Evolutionary conservation across 2,888 invertebrate species (phyloP), one percentile per base, ranked within the genome.

Genomic region (Aphrophora alni): DNA sequence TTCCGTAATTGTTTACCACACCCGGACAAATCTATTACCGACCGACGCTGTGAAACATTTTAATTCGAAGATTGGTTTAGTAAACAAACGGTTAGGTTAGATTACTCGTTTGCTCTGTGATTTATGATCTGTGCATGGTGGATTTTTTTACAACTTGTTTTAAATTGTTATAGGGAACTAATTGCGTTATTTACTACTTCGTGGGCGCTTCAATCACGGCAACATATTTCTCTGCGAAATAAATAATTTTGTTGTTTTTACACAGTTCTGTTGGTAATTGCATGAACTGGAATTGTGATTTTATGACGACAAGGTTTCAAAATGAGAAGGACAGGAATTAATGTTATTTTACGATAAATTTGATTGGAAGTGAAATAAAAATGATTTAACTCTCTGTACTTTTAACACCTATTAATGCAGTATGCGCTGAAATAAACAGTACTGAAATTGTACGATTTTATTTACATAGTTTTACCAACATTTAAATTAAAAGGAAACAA

Each of bases 71-170:
- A 59, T 59, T 59, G 59, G 59, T 59, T 59, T 10, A 21, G 59
- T 59, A 59, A 59, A 59, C 59, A 59, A 59, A 59, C 59, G 59
- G 33, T 44, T 44, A 12, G 44, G 44, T 44, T 17, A 17, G 8
- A 21, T 59, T 21, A 59, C 59, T 21, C 21, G 3, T 44, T 17
- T 1, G 12, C 14, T 33, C 44, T 14, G 59, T 59, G 59, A 59
- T 59, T 59, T 21, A 59, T 59, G 59, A 59, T 59, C 59, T 59
- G 59, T 21, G 59, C 59, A 3, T 8, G n/a, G 44, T 3, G 59
- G 21, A 59, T 59, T 59, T 59, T n/a, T n/a, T 59, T 59, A 59
- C 59, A 59, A 59, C 59, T 59, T 59, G n/a, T 59, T 59, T n/a
- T 21, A 59, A 59, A 59, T 14, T 21, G 59, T 59, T 14, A 3